phyloP scores from a whole-genome alignment of 2,888 invertebrate genomes.

The Apotomis turbidana region DNA sequence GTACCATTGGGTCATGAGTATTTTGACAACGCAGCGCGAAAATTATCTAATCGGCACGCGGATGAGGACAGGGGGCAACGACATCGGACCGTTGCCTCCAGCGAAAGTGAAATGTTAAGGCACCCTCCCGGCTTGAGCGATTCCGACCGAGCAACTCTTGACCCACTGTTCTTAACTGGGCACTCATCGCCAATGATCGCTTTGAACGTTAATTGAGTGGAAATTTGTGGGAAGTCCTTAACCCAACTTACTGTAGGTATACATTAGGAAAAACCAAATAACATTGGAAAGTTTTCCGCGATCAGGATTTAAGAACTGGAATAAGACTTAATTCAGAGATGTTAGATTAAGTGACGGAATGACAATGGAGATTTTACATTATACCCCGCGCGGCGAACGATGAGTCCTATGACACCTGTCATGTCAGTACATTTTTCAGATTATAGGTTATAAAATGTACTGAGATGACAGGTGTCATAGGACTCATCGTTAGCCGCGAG shows the following conservation, averaged over 20 bases:
- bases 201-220: background rate
- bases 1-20: slow-evolving; percentile 83
- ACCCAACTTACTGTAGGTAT: background rate
- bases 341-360: too few species aligned
- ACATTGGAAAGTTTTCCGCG: background rate
- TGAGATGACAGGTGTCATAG: too few species aligned
- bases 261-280: background rate
- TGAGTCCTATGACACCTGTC: too few species aligned
- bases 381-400: too few species aligned
- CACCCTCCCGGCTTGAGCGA: slow-evolving; percentile 28
- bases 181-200: background rate
- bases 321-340: too few species aligned
- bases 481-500: too few species aligned
- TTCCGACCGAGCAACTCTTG: slow-evolving; percentile 20
- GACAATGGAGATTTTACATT: too few species aligned
- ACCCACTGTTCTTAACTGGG: slow-evolving; percentile 23
- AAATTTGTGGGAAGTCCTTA: background rate
- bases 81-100: slow-evolving; percentile 68
- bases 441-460: too few species aligned
- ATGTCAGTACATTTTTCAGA: too few species aligned
- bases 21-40: slow-evolving; percentile 82
- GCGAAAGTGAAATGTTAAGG: slow-evolving; percentile 80
- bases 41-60: slow-evolving; percentile 84
- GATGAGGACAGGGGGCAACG: slow-evolving; percentile 78
- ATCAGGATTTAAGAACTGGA: too few species aligned